phyloP scores from a whole-genome alignment of 2,113 vertebrate genomes.

The Anarrhichthys ocellatus region DNA sequence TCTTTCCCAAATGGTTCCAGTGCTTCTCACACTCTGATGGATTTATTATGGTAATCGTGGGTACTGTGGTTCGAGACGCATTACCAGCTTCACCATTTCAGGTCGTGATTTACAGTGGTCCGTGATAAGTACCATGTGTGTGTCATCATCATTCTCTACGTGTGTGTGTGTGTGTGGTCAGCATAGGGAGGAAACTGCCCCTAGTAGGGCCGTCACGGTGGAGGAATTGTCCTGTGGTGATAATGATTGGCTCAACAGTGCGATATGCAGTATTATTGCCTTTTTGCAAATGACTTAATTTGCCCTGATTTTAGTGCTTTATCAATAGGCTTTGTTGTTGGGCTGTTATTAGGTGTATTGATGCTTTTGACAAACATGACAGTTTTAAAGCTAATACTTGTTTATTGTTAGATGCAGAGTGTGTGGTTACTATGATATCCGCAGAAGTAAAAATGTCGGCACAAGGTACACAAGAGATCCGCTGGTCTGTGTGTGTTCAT shows the following conservation, averaged over 20 bases:
- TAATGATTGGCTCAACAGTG: neutral
- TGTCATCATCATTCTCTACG: constrained; percentile 52
- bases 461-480: no score
- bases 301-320: neutral
- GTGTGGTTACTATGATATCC: no score
- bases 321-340: neutral
- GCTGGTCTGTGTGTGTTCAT: neutral
- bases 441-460: no score
- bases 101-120: constrained; percentile 44
- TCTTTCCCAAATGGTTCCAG: constrained; percentile 33
- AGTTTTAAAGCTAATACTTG: neutral
- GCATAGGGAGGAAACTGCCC: constrained; percentile 33
- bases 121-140: constrained; percentile 27
- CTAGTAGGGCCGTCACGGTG: neutral
- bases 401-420: neutral
- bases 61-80: constrained; percentile 33
- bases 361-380: neutral
- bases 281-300: neutral
- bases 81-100: constrained; percentile 31
- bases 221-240: neutral
- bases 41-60: constrained; percentile 64
- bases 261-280: neutral
- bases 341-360: neutral
- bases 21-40: constrained; percentile 40
- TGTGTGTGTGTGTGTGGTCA: constrained; percentile 23